Percentiles rank a stretch among this genome's conserved stretches.
Evolutionary conservation across 2,113 vertebrate species (phyloP).

Genomic region (Sinocyclocheilus grahami): DNA sequence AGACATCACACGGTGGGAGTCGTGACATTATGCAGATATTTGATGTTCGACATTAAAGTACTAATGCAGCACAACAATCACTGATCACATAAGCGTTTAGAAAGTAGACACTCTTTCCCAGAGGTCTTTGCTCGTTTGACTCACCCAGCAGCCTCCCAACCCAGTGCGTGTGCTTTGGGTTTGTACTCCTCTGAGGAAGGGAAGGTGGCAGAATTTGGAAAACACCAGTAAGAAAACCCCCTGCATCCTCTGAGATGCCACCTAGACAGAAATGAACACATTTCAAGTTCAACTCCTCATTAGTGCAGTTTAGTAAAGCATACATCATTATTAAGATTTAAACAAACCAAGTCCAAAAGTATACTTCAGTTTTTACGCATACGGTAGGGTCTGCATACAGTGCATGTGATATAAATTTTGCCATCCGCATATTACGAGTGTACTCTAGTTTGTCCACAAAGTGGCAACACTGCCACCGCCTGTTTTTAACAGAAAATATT

Average conservation of each 20-base stretch:
- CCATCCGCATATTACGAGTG: no score
- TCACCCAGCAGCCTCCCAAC: constrained; percentile 83
- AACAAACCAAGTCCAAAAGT: background rate
- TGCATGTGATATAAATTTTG: no score
- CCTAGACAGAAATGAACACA: constrained; percentile 68
- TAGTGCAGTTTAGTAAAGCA: background rate
- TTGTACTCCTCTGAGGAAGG: constrained; percentile 85
- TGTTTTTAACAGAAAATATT: background rate
- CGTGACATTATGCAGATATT: constrained; percentile 19
- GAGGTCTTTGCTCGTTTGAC: constrained; percentile 55
- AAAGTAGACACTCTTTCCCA: background rate
- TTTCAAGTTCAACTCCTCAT: background rate
- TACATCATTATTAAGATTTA: background rate
- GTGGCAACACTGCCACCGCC: no score
- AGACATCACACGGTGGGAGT: background rate
- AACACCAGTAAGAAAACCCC: constrained; percentile 93
- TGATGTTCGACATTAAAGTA: constrained; percentile 37
- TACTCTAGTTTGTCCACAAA: no score
- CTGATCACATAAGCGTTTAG: background rate
- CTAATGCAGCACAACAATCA: background rate
- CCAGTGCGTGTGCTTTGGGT: constrained; percentile 91
- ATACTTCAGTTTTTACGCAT: background rate
- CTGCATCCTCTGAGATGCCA: constrained; percentile 95
- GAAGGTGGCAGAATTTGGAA: constrained; percentile 89
- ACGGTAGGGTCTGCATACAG: background rate